A percentile compares a stretch with the other conserved stretches of the same genome.
phyloP scores from a whole-genome alignment of 2,797 vertebrate species.

The Danio choprae region DNA sequence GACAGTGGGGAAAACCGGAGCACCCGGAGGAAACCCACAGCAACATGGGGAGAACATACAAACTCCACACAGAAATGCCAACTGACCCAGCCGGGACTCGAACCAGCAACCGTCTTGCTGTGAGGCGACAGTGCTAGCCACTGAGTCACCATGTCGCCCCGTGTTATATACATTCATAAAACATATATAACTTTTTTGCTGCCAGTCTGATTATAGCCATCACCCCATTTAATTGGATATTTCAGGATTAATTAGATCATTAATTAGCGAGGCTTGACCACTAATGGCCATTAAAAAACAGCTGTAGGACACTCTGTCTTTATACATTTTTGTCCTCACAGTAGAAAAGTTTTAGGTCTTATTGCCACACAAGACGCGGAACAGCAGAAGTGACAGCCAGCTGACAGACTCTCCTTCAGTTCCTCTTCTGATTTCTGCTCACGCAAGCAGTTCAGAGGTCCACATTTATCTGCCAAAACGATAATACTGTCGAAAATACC shows the following conservation, averaged over 20 bases:
- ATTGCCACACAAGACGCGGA: neutral
- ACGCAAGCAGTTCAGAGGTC: constrained; percentile 63
- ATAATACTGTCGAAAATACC: constrained; percentile 50
- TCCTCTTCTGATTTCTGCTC: constrained; percentile 59
- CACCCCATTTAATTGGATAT: neutral
- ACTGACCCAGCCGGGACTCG: too few species aligned
- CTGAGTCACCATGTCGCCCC: too few species aligned
- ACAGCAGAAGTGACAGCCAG: constrained; percentile 41
- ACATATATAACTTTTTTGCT: too few species aligned
- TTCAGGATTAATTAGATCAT: constrained; percentile 15
- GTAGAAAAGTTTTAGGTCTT: constrained; percentile 8
- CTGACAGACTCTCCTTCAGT: constrained; percentile 38
- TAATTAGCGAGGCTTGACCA: constrained; percentile 7
- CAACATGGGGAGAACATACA: too few species aligned
- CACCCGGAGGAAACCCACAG: too few species aligned
- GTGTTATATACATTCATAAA: too few species aligned
- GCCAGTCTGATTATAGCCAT: too few species aligned
- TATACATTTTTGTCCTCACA: neutral
- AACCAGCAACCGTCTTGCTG: too few species aligned
- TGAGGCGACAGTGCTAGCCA: too few species aligned
- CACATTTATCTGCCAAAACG: constrained; percentile 57
- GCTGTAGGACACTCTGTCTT: constrained; percentile 12
- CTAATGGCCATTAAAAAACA: constrained; percentile 8
- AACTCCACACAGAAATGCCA: too few species aligned
- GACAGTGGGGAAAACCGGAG: too few species aligned